Conservation (phyloP, 2,113 vertebrate genomes). For the Triplophysa siluroides region DNA sequence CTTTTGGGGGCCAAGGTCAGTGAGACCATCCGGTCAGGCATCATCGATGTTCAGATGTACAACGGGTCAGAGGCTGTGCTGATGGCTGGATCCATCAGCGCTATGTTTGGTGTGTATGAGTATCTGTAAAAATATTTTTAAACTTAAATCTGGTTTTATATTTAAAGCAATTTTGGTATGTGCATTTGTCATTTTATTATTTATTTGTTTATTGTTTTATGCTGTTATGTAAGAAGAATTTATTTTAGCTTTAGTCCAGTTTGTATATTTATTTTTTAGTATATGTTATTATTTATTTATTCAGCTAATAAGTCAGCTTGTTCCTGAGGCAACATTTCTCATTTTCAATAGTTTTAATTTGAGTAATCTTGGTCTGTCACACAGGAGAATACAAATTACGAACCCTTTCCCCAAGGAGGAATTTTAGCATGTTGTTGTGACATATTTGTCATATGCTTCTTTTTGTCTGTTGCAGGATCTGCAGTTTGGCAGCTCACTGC, state of each 20-base stretch:
- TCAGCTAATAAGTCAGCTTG: too few relatives aligned
- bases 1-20: slow-evolving; percentile 94
- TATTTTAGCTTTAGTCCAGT: too few relatives aligned
- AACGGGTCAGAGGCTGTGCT: slow-evolving; percentile 73
- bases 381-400: not conserved
- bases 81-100: slow-evolving; percentile 83
- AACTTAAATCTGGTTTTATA: not conserved
- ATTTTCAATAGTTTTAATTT: not conserved
- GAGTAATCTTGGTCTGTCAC: not conserved
- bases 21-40: slow-evolving; percentile 89
- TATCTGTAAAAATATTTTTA: not conserved
- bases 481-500: slow-evolving; percentile 93
- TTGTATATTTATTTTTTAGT: too few relatives aligned
- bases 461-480: slow-evolving; percentile 76
- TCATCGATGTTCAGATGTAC: slow-evolving; percentile 89
- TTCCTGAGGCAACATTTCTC: too few relatives aligned
- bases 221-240: too few relatives aligned
- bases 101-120: slow-evolving; percentile 86
- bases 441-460: slow-evolving; percentile 44
- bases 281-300: too few relatives aligned
- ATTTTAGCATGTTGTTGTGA: not conserved
- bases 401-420: not conserved
- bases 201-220: too few relatives aligned
- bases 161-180: too few relatives aligned
- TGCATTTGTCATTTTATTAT: too few relatives aligned